These are phyloP conservation scores for Sturnus vulgaris DNA, from an alignment of 2,113 vertebrate species.

Conservation along the genomic window DNA sequence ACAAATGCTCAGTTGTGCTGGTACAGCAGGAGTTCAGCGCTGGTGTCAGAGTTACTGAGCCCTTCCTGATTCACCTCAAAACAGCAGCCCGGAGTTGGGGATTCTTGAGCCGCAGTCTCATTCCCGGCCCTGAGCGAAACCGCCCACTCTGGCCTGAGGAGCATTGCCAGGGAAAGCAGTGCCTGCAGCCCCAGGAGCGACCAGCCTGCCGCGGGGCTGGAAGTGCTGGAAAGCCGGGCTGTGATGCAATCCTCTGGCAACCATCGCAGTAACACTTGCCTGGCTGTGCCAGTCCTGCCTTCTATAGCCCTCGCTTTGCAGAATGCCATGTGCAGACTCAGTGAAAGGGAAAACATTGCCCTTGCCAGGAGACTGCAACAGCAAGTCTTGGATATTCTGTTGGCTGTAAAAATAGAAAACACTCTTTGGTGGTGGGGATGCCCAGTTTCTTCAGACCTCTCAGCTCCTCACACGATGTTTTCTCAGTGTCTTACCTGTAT, in stretches of 20 bases:
- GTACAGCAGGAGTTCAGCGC: neutral
- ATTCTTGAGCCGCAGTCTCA: neutral
- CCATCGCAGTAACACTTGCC: neutral
- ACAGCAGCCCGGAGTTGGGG: fast-evolving
- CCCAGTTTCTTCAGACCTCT: neutral
- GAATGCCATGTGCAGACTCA: neutral
- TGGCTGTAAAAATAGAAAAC: neutral
- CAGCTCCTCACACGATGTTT: fast-evolving
- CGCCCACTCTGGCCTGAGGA: neutral
- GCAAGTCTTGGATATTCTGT: neutral
- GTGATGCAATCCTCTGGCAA: slow-evolving; percentile 5
- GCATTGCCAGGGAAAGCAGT: neutral
- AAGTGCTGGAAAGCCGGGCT: neutral
- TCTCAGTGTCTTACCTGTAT: neutral
- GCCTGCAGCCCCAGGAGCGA: neutral
- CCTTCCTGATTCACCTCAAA: neutral
- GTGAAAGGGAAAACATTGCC: neutral
- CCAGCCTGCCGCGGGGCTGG: neutral
- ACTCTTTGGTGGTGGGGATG: neutral
- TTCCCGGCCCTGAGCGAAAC: neutral
- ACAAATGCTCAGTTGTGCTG: neutral
- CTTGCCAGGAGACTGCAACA: neutral
- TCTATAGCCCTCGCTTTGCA: neutral
- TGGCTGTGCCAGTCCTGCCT: neutral
- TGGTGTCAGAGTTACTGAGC: neutral